Evolutionary conservation across 1,140 invertebrate genomes (phyloP).

Genomic region (Zaprionus capensis): DNA sequence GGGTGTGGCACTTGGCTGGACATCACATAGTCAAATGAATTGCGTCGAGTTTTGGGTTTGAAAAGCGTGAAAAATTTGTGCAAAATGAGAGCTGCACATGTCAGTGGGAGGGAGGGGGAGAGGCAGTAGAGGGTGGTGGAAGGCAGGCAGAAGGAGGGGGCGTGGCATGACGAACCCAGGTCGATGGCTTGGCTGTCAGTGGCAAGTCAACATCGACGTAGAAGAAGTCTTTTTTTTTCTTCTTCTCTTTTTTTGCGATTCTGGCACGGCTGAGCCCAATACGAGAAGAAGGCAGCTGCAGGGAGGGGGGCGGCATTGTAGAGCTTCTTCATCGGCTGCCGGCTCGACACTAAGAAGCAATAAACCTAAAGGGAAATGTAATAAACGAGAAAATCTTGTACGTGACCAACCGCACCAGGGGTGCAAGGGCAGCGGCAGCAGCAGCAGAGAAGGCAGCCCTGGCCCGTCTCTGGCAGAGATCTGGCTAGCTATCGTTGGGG

Average conservation of each 20-base stretch:
- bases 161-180: constrained; percentile 70
- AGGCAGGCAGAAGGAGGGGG: background rate
- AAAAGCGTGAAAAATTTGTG: constrained; percentile 80
- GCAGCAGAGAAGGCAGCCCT: background rate
- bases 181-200: constrained; percentile 72
- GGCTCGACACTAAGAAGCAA: constrained; percentile 81
- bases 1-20: constrained; percentile 36
- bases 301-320: constrained; percentile 28
- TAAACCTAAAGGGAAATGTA: constrained; percentile 84
- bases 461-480: constrained; percentile 1
- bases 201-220: constrained; percentile 74
- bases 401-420: constrained; percentile 82
- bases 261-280: constrained; percentile 46
- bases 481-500: constrained; percentile 37
- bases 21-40: constrained; percentile 79
- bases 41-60: constrained; percentile 71
- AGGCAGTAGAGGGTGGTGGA: no score
- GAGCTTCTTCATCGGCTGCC: constrained; percentile 60
- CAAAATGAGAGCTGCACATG: constrained; percentile 69
- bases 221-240: constrained; percentile 40
- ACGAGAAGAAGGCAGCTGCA: background rate
- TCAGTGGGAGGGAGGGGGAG: constrained; percentile 17
- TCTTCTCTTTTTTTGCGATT: constrained; percentile 23
- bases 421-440: constrained; percentile 19
- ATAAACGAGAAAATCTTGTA: constrained; percentile 84